phyloP scores from a whole-genome alignment of 1,140 invertebrate genomes.

The Meteorus sp. region DNA sequence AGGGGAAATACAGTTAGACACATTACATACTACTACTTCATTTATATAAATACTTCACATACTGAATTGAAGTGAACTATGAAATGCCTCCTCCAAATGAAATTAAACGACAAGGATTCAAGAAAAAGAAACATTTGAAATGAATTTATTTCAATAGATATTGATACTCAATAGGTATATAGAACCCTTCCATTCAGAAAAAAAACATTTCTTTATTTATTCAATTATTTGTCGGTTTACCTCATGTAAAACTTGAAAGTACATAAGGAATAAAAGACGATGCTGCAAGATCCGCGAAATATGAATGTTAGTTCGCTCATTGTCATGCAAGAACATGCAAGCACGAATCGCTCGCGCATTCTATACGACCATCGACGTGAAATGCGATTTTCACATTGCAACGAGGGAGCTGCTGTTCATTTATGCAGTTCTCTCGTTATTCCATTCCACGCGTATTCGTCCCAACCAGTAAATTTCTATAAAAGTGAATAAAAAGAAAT shows the following conservation, averaged over 20 bases:
- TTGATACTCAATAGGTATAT: too few relatives aligned
- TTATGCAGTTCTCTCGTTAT: conserved; percentile 22
- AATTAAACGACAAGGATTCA: too few relatives aligned
- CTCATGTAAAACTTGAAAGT: not conserved
- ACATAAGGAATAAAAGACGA: not conserved
- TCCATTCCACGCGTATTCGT: conserved; percentile 4
- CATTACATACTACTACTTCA: too few relatives aligned
- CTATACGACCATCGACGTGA: conserved; percentile 9
- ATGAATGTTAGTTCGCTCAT: conserved; percentile 23
- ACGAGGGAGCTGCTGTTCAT: conserved; percentile 14
- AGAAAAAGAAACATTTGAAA: too few relatives aligned
- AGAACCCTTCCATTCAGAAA: not conserved
- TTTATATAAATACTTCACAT: too few relatives aligned
- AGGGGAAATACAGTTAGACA: too few relatives aligned
- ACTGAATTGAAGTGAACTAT: too few relatives aligned
- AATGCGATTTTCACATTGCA: conserved; percentile 28
- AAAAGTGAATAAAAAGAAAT: conserved; percentile 20
- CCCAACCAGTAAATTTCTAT: conserved; percentile 6
- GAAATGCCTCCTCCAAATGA: too few relatives aligned
- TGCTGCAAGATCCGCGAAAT: not conserved
- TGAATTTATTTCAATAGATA: too few relatives aligned
- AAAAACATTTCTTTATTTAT: not conserved
- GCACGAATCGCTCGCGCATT: conserved; percentile 16
- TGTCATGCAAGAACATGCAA: conserved; percentile 20
- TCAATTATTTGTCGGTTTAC: conserved; percentile 4